These are phyloP conservation scores for Athalia circularis DNA, from an alignment of 2,888 invertebrate species.

Conservation along the genomic window DNA sequence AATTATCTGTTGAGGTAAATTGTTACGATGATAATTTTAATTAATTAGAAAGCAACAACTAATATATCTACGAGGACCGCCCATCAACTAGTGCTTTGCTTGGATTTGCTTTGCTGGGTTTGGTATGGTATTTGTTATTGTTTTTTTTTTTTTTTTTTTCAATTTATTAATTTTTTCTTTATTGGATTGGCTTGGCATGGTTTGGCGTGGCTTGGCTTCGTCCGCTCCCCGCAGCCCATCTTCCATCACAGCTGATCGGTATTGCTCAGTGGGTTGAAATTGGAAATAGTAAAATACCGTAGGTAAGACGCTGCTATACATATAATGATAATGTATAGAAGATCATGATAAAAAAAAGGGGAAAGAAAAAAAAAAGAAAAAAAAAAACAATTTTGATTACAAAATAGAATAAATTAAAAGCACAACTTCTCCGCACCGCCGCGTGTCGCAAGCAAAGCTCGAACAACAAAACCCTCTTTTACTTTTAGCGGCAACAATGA, in stretches of 20 bases:
- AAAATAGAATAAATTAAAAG: slow-evolving; percentile 3
- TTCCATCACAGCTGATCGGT: not conserved
- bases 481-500: too few species aligned
- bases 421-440: slow-evolving; percentile 40
- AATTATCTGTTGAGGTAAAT: not conserved
- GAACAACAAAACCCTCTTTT: slow-evolving; percentile 30
- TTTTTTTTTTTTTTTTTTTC: too few species aligned
- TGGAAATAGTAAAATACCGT: not conserved
- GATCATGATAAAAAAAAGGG: too few species aligned
- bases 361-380: too few species aligned
- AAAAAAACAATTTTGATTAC: too few species aligned
- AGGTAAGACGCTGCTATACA: too few species aligned
- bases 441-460: slow-evolving; percentile 44
- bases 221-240: not conserved
- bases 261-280: slow-evolving; percentile 3
- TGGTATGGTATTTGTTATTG: too few species aligned
- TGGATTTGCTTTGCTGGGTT: too few species aligned
- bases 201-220: not conserved
- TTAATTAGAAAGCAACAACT: not conserved
- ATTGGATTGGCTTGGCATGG: too few species aligned
- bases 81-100: slow-evolving; percentile 2
- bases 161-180: too few species aligned
- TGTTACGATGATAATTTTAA: not conserved
- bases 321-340: slow-evolving; percentile 8
- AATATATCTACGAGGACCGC: slow-evolving; percentile 3